phyloP scores from a whole-genome alignment of 92 coral and sea anemone genomes.

The Palythoa grandis region DNA sequence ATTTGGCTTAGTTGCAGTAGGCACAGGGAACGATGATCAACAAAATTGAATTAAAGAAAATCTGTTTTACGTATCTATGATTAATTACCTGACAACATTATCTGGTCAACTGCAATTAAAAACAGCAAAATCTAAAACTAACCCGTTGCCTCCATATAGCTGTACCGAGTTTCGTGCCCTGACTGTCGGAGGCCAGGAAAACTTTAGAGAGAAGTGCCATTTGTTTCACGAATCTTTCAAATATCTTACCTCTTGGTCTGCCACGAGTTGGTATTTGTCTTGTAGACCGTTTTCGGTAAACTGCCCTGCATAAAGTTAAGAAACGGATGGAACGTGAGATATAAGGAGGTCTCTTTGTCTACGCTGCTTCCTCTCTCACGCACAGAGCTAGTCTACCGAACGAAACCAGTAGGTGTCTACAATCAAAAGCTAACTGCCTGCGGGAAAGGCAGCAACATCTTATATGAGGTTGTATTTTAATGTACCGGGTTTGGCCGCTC shows the following conservation, averaged over 20 bases:
- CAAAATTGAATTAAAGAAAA: constrained; percentile 3
- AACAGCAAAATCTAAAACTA: background rate
- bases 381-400: constrained; percentile 19
- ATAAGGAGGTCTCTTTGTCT: constrained; percentile 11
- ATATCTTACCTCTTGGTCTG: constrained; percentile 13
- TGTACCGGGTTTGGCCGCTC: constrained; percentile 22
- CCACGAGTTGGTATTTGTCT: background rate
- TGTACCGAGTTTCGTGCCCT: constrained; percentile 5
- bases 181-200: constrained; percentile 17
- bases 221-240: constrained; percentile 26
- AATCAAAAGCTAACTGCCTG: constrained; percentile 23
- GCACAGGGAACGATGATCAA: background rate
- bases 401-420: constrained; percentile 25
- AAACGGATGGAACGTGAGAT: background rate
- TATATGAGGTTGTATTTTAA: constrained; percentile 7
- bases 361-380: background rate
- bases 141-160: background rate
- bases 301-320: background rate
- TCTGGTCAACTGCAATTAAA: background rate
- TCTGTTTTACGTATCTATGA: constrained; percentile 1
- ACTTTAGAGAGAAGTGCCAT: constrained; percentile 12
- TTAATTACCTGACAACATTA: background rate
- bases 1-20: background rate
- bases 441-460: constrained; percentile 1
- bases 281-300: background rate